Percentiles rank a stretch among this genome's conserved stretches.
Conservation (phyloP, 2,888 invertebrate genomes). For the Polyommatus iphigenia region DNA sequence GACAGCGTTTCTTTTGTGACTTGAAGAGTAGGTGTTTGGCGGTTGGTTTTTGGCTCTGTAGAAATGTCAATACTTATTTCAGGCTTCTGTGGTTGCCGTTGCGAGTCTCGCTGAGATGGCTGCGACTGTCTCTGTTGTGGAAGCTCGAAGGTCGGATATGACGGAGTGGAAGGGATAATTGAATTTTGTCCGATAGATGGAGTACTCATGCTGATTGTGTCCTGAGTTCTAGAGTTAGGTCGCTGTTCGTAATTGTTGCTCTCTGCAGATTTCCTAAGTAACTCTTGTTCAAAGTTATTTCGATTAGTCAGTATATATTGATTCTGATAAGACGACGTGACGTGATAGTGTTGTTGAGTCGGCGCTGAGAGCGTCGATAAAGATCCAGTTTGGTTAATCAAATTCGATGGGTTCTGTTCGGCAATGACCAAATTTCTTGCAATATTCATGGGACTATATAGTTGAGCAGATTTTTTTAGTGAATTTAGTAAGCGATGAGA, state of each 20-base stretch:
- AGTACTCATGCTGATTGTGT: no score
- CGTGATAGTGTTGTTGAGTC: neutral
- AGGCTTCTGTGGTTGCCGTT: slow-evolving; percentile 21
- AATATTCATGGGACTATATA: no score
- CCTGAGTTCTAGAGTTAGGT: no score
- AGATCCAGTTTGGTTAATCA: neutral
- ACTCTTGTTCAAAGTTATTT: neutral
- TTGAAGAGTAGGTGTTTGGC: slow-evolving; percentile 31
- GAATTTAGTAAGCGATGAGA: no score
- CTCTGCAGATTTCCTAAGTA: slow-evolving; percentile 6
- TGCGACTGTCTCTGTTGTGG: slow-evolving; percentile 4
- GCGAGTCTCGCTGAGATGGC: slow-evolving; percentile 27
- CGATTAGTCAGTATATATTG: slow-evolving; percentile 21
- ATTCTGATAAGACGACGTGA: slow-evolving; percentile 16
- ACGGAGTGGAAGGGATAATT: no score
- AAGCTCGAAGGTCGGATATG: no score
- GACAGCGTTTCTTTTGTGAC: slow-evolving; percentile 31
- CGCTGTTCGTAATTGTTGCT: no score
- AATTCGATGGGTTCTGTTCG: slow-evolving; percentile 10
- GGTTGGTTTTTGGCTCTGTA: slow-evolving; percentile 29
- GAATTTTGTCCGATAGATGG: no score
- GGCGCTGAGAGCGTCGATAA: slow-evolving; percentile 26
- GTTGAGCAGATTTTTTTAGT: no score
- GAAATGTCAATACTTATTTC: slow-evolving; percentile 31
- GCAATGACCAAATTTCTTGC: slow-evolving; percentile 4